Evolutionary conservation across 2,888 invertebrate genomes (phyloP).

Genomic region (Tethea ocularis): DNA sequence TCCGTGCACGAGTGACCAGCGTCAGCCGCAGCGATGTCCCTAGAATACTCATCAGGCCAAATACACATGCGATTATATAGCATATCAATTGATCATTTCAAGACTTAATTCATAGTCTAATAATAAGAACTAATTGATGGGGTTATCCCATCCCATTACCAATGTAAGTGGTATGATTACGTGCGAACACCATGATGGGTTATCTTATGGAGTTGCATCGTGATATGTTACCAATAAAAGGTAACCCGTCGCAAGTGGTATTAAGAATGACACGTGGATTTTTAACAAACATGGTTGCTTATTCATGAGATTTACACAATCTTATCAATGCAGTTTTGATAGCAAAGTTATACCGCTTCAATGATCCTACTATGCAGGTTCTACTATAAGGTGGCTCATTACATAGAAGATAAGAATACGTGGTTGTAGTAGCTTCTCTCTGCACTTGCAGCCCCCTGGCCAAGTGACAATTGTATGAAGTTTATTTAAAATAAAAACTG

Average conservation of each 20-base stretch:
- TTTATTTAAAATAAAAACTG: no score
- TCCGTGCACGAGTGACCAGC: conserved; percentile 27
- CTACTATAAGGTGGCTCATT: no score
- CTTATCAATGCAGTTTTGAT: no score
- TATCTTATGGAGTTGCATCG: background rate
- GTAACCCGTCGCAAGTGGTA: no score
- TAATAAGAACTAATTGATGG: background rate
- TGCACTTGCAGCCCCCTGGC: no score
- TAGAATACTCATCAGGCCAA: conserved; percentile 26
- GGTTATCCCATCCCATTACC: background rate
- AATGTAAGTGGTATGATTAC: background rate
- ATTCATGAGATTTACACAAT: no score
- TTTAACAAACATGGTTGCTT: no score
- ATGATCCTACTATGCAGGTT: no score
- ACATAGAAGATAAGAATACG: no score
- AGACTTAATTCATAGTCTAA: conserved; percentile 5
- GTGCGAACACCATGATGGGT: background rate
- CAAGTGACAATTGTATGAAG: no score
- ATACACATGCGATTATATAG: conserved; percentile 33
- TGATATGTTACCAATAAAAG: background rate
- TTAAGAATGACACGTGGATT: background rate
- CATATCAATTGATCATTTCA: conserved; percentile 16
- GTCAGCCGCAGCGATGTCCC: conserved; percentile 15
- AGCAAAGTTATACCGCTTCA: no score
- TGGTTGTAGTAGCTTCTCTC: no score